Base-by-base conservation (phyloP, 2,797 vertebrate species). In the Heterohyrax brucei region DNA sequence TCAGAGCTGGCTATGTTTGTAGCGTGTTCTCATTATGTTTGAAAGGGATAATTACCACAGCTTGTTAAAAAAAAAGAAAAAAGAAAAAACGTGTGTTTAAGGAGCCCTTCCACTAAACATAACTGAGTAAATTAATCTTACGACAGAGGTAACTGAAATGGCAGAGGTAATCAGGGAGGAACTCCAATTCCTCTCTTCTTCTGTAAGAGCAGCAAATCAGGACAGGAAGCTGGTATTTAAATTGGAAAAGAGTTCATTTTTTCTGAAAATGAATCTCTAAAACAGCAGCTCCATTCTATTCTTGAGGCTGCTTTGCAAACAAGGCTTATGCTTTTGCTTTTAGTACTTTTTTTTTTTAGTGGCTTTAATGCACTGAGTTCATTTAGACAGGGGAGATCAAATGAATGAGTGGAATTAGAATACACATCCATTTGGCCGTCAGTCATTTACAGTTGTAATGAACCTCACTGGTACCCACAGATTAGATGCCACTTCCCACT, bases 291-390 rank as follows among this genome's bases (percentile, higher is more conserved):
- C 85, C 94, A 80, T 93, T 97, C 92, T 72, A 77, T 93, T 92
- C 50, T 91, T 59, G 81, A 46, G 28, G 85, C 56, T 44, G 85
- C 84, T 96, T 92, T 79, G 87, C 85, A 93, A 96, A 97, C 56
- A 91, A 83, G 79, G 56, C 78, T 88, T 0, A 0, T 88, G 93
- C 95, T 95, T 96, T 96, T 88, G 93, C 95, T 95, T 96, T 96
- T 82, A 90, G 89, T 75, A 44, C 76, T 72, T 95, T 96, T 94
- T 95, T 5, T 0, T 39, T 66, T 87, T 94, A 92, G 85, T 82
- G 76, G 92, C 90, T 76, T 93, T 97, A 97, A 97, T 97, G 95
- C 96, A 93, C 96, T 88, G 94, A 96, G 66, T 96, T 96, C 94
- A 95, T 95, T 96, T 96, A 96, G 97, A 96, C 77, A 80, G 87